These are phyloP conservation scores for Ormyrus thymus DNA, from an alignment of 2,888 invertebrate species.

Conservation along the genomic window DNA sequence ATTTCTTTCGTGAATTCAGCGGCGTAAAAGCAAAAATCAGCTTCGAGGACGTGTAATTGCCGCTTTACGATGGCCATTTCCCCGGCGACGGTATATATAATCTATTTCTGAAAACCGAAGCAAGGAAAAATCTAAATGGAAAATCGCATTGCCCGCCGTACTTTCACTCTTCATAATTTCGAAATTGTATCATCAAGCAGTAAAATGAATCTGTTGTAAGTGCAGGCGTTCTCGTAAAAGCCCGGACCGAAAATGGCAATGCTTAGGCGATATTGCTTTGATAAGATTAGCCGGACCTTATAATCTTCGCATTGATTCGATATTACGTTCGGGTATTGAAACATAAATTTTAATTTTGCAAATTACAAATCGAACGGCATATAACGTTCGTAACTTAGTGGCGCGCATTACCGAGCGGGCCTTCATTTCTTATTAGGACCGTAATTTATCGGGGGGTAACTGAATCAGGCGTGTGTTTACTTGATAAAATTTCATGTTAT, in stretches of 20 bases:
- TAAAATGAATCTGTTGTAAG: constrained; percentile 16
- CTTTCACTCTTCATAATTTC: constrained; percentile 15
- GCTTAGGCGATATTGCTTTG: constrained; percentile 18
- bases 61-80: constrained; percentile 40
- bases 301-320: background rate
- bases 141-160: constrained; percentile 1
- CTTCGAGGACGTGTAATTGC: constrained; percentile 17
- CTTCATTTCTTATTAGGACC: too few species aligned
- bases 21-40: background rate
- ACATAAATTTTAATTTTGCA: constrained; percentile 23
- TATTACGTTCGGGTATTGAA: background rate
- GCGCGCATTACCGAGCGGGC: too few species aligned
- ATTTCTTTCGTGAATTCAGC: background rate
- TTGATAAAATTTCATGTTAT: too few species aligned
- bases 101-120: constrained; percentile 36
- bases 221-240: constrained; percentile 1
- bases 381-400: too few species aligned
- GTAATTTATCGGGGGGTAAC: too few species aligned
- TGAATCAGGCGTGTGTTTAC: background rate
- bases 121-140: constrained; percentile 5
- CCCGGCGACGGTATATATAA: constrained; percentile 31
- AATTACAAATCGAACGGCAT: constrained; percentile 11
- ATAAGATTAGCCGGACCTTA: background rate
- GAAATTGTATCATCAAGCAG: constrained; percentile 39
- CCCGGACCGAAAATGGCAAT: background rate